These are phyloP conservation scores for Bovichtus diacanthus DNA, from an alignment of 2,797 vertebrate genomes.

Conservation along the genomic window DNA sequence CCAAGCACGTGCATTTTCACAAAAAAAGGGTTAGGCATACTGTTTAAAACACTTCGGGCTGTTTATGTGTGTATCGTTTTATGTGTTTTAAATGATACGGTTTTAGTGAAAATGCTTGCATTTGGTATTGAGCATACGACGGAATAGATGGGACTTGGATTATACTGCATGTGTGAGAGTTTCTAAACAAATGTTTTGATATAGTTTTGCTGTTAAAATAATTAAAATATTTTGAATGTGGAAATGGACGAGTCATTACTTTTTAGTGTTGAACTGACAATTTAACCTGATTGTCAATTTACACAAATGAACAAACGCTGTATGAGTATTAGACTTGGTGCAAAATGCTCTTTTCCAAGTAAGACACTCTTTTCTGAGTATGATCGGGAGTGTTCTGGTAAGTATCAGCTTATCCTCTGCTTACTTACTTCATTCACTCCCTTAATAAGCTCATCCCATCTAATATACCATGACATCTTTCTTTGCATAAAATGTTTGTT, in stretches of 20 bases:
- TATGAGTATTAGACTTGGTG: neutral
- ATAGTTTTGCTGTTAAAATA: too few species aligned
- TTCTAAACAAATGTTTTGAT: too few species aligned
- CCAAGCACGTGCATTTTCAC: too few species aligned
- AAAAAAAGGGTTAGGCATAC: too few species aligned
- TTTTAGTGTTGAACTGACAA: neutral
- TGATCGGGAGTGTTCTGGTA: neutral
- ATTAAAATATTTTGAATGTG: neutral
- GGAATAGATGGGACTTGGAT: too few species aligned
- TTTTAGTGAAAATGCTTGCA: too few species aligned
- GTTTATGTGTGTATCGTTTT: too few species aligned
- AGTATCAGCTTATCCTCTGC: neutral
- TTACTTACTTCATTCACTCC: neutral
- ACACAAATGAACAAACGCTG: neutral
- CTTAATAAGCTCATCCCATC: neutral
- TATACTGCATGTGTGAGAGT: too few species aligned
- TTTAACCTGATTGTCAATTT: neutral
- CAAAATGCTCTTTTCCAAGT: neutral
- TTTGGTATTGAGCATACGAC: too few species aligned
- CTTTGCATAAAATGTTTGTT: neutral
- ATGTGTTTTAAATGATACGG: too few species aligned
- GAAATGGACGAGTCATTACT: neutral
- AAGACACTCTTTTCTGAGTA: neutral
- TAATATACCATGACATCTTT: neutral
- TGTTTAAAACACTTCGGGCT: too few species aligned